phyloP scores from a whole-genome alignment of 2,888 invertebrate species.

The Cryptosula pallasiana region DNA sequence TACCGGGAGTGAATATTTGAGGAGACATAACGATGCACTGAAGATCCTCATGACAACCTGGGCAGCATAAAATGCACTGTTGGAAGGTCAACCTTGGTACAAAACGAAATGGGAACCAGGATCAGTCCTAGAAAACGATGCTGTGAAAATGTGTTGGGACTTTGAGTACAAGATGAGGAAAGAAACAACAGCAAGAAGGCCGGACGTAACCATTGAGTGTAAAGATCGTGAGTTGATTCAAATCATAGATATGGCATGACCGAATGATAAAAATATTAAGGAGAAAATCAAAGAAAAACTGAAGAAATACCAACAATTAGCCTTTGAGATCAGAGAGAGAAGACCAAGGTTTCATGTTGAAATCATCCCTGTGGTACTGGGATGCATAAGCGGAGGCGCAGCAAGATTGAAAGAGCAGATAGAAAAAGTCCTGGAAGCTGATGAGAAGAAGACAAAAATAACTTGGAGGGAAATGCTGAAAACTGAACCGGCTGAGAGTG shows the following conservation, averaged over 20 bases:
- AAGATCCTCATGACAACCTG: not conserved
- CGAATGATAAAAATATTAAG: not conserved
- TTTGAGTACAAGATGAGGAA: no score
- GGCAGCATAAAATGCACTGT: not conserved
- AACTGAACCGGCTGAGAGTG: not conserved
- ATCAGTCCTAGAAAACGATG: no score
- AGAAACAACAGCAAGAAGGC: no score
- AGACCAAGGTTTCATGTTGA: not conserved
- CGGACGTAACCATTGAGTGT: no score
- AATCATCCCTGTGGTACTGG: not conserved
- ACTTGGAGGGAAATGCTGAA: not conserved
- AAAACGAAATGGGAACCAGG: no score
- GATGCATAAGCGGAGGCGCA: not conserved
- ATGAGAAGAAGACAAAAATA: not conserved
- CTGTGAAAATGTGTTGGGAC: no score
- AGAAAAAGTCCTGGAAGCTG: not conserved
- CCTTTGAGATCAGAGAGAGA: not conserved
- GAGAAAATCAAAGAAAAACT: not conserved
- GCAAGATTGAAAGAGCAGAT: not conserved
- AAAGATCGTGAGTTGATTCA: no score
- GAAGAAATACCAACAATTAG: not conserved
- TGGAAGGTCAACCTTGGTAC: no score
- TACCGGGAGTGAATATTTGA: not conserved
- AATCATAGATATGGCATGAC: no score
- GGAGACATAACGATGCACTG: not conserved